Evolutionary conservation across 2,888 invertebrate genomes (phyloP), one percentile per base, ranked within the genome.

Genomic region (Tanytarsus gracilentus): DNA sequence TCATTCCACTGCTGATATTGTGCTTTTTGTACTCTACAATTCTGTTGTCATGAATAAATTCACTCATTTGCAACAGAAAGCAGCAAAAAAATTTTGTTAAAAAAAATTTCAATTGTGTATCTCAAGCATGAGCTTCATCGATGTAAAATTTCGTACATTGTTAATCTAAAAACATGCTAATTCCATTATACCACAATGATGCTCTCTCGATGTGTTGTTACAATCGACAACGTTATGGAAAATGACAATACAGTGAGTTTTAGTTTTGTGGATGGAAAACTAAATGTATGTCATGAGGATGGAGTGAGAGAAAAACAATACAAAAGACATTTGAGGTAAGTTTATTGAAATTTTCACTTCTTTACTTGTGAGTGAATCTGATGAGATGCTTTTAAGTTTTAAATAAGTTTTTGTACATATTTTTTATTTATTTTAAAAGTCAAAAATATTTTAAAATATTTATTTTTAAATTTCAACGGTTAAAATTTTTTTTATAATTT

Each of bases 121-220:
- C 11, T 44, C 23, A 18, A 9, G 18, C 9, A 21, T 40, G 1
- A 8, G 3, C 14, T 33, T 44, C 16, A 40, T 44, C 18, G 3
- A 44, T 44, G 44, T 11, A 44, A 53, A 53, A 53, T 53, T 36
- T 53, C 53, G 33, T 25, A 36, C 53, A 53, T 53, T 53, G 53
- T 53, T 53, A 36, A 53, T 23, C 33, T 53, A 18, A 25, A 30
- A 53, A 53, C 53, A 53, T 53, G 53, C 53, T 53, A 53, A 53
- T 53, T 53, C 53, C 53, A 53, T 53, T 53, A 53, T 33, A n/a
- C 53, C 53, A 53, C 53, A 53, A 29, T 36, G 11, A 18, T 36
- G 21, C 36, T 11, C n/a, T n/a, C n/a, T n/a, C n/a, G n/a, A n/a
- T n/a, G n/a, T n/a, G n/a, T n/a, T n/a, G n/a, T n/a, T n/a, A n/a